These are phyloP conservation scores for Hephaestus fuliginosus DNA, from an alignment of 2,797 vertebrate genomes.

Conservation along the genomic window DNA sequence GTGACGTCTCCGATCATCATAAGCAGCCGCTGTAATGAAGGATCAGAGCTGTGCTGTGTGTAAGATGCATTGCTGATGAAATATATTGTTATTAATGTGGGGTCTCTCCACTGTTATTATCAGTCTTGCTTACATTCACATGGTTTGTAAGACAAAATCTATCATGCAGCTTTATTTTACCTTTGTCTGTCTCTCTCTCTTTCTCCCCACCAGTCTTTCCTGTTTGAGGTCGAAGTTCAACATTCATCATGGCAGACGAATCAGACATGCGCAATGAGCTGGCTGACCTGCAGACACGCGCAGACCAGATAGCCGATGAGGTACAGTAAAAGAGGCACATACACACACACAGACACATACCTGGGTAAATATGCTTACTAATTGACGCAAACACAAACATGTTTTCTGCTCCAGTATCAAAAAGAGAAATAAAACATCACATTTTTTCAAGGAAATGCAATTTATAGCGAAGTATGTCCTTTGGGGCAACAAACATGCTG, in stretches of 20 bases:
- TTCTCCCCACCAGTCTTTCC: conserved; percentile 43
- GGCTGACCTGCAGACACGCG: conserved; percentile 96
- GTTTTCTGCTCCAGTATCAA: not conserved
- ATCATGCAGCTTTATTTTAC: not conserved
- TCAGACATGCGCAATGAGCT: conserved; percentile 99
- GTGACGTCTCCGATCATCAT: not conserved
- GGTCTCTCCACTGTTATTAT: no score
- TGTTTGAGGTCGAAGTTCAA: conserved; percentile 72
- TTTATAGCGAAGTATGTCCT: not conserved
- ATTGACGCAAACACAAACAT: not conserved
- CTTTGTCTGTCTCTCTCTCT: conserved; percentile 19
- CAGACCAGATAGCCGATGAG: conserved; percentile 96
- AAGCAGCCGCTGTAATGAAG: not conserved
- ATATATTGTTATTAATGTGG: not conserved
- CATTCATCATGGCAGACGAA: conserved; percentile 93
- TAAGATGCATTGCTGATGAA: not conserved
- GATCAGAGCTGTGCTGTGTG: conserved; percentile 6
- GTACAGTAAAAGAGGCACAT: conserved; percentile 74
- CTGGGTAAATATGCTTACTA: not conserved
- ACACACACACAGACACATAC: conserved; percentile 1
- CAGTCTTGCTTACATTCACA: not conserved
- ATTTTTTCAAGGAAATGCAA: not conserved
- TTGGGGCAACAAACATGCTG: not conserved
- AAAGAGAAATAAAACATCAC: not conserved
- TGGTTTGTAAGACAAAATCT: not conserved